A percentile compares a stretch with the other conserved stretches of the same genome.
Evolutionary conservation across 2,113 vertebrate species (phyloP).

Genomic region (Boleophthalmus pectinirostris): DNA sequence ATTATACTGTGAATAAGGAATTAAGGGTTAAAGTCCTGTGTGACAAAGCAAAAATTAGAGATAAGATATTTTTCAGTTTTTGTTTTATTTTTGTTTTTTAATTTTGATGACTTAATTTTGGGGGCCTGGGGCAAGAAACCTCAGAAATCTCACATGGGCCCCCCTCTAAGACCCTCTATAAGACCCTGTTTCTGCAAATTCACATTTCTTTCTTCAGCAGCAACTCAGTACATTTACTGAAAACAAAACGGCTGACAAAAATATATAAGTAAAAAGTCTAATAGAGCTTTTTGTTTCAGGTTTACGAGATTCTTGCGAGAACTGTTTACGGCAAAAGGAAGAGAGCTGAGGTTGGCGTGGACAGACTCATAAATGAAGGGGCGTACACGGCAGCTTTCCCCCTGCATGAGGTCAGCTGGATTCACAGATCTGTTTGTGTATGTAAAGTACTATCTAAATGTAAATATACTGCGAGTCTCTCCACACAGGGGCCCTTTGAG

Average conservation of each 20-base stretch:
- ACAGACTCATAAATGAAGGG: conserved; percentile 75
- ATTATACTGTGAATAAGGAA: no score
- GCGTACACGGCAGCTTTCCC: conserved; percentile 78
- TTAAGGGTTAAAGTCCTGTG: no score
- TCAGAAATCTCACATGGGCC: no score
- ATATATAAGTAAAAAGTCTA: not conserved
- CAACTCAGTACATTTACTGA: no score
- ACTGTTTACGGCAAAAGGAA: conserved; percentile 77
- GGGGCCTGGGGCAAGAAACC: no score
- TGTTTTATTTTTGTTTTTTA: not conserved
- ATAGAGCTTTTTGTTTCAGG: conserved; percentile 49
- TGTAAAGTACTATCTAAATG: not conserved
- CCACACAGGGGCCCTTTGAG: conserved; percentile 72
- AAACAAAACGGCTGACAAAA: no score
- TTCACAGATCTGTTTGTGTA: not conserved
- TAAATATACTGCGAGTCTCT: not conserved
- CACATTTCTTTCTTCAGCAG: no score
- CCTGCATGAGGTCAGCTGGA: conserved; percentile 70
- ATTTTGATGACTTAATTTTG: not conserved
- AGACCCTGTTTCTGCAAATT: no score
- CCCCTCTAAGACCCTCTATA: no score
- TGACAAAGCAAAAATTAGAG: no score
- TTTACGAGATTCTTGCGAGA: conserved; percentile 79
- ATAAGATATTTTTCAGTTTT: not conserved
- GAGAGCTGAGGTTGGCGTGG: conserved; percentile 76